Base-by-base conservation (phyloP, 2,113 vertebrate genomes). In the Ctenomys sociabilis region DNA sequence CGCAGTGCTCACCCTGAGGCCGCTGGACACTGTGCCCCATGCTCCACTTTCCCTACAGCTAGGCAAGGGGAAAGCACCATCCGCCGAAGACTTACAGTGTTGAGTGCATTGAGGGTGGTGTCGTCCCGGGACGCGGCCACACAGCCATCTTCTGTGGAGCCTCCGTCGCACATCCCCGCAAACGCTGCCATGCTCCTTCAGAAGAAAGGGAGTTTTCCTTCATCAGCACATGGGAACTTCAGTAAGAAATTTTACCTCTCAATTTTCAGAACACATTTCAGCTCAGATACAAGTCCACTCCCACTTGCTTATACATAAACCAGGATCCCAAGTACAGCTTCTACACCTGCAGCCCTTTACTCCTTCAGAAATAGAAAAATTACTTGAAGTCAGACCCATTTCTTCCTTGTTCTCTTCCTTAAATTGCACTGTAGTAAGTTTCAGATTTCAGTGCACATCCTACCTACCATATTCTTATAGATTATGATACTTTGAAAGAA, bases 121-220 rank as follows among this genome's bases (percentile, higher is more conserved):
- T 99, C 99, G 0, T 99, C 99, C 91, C 99, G 98, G 75, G 99
- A 99, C 14, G 99, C 99, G 64, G 99, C 99, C 0, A 99, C 98
- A 87, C 99, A 99, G 45, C 99, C 99, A 0, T 99, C 99, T 98
- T 99, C 99, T 3, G 99, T 99, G 81, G 99, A 99, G 78, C 99
- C 99, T 95, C 99, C 99, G 4, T 99, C 99, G 97, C 99, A 99
- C 99, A 99, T 99, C 86, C 99, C 99, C 68, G 99, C 99, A 97
- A 99, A 99, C 28, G 99, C 99, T 52, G 99, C 99, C 99, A 99
- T 99, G 98, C 99, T 99, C 99, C 99, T 99, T 98, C 24, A 92
- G 0, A 19, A 86, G 30, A 80, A 43, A 85, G 87, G 8, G 82
- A 49, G 11, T 5, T 61, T 86, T 40, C 37, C 37, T 35, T 87